Conservation (phyloP, 2,797 vertebrate genomes). For the Pipistrellus nathusii region DNA sequence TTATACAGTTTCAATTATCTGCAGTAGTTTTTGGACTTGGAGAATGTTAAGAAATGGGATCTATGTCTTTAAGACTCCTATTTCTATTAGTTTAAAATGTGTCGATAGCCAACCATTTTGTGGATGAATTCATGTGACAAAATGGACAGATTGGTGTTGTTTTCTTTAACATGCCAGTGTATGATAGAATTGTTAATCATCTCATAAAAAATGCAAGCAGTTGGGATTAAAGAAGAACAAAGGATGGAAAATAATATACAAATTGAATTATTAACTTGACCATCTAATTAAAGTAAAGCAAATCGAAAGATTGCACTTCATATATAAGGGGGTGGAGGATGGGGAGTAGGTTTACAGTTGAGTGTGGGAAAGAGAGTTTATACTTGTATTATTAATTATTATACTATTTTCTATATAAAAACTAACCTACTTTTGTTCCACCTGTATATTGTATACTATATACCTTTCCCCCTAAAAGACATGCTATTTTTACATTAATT, state of each 20-base stretch:
- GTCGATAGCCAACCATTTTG: not conserved
- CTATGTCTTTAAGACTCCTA: not conserved
- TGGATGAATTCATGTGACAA: not conserved
- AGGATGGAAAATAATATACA: not conserved
- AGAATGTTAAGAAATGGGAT: conserved; percentile 12
- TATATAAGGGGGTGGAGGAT: not conserved
- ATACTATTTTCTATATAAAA: not conserved
- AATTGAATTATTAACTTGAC: not conserved
- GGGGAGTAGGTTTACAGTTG: not conserved
- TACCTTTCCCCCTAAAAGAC: not conserved
- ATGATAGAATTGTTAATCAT: conserved; percentile 1
- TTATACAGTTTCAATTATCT: not conserved
- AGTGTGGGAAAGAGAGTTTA: not conserved
- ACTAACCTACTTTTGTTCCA: not conserved
- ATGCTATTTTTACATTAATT: not conserved
- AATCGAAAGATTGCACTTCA: not conserved
- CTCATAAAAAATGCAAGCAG: not conserved
- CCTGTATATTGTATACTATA: not conserved
- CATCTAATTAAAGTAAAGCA: not conserved
- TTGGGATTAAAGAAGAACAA: not conserved
- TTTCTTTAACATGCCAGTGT: not conserved
- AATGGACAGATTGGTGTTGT: not conserved
- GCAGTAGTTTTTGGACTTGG: not conserved
- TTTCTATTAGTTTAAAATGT: not conserved
- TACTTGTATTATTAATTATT: not conserved